These are phyloP conservation scores for Thymelicus acteon DNA, from an alignment of 2,888 invertebrate genomes.

Conservation along the genomic window DNA sequence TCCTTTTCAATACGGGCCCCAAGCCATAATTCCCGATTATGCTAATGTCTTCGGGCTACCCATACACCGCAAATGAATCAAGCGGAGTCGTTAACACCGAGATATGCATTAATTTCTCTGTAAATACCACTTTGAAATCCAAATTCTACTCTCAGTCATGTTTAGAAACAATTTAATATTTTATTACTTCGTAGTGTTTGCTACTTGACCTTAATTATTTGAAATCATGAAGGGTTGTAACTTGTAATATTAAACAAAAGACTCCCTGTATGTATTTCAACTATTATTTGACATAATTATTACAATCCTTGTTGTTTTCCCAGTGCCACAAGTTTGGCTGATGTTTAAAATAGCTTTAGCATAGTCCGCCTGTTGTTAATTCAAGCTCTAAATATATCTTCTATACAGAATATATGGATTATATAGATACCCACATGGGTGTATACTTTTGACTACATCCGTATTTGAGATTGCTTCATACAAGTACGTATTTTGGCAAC, in stretches of 20 bases:
- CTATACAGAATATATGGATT: too few relatives aligned
- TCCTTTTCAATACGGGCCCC: constrained; percentile 52
- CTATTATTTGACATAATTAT: too few relatives aligned
- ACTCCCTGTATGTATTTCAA: too few relatives aligned
- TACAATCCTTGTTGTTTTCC: too few relatives aligned
- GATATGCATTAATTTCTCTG: constrained; percentile 44
- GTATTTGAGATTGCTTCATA: constrained; percentile 17
- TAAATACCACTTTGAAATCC: constrained; percentile 25
- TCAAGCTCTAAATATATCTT: too few relatives aligned
- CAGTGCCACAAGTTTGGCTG: too few relatives aligned
- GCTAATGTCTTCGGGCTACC: constrained; percentile 54
- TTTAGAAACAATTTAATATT: constrained; percentile 5
- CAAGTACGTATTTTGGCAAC: constrained; percentile 33
- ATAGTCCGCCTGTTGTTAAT: too few relatives aligned
- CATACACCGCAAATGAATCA: constrained; percentile 46
- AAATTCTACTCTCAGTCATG: constrained; percentile 14
- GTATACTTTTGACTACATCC: constrained; percentile 15
- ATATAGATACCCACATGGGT: too few relatives aligned
- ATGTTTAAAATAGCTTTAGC: too few relatives aligned
- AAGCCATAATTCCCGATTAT: constrained; percentile 59
- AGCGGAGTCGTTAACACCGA: constrained; percentile 48
- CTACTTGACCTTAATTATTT: neutral
- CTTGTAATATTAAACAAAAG: neutral
- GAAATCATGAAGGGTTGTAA: neutral
- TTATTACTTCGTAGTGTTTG: neutral